These are phyloP conservation scores for Kryptolebias marmoratus DNA, from an alignment of 2,113 vertebrate genomes.

Conservation along the genomic window DNA sequence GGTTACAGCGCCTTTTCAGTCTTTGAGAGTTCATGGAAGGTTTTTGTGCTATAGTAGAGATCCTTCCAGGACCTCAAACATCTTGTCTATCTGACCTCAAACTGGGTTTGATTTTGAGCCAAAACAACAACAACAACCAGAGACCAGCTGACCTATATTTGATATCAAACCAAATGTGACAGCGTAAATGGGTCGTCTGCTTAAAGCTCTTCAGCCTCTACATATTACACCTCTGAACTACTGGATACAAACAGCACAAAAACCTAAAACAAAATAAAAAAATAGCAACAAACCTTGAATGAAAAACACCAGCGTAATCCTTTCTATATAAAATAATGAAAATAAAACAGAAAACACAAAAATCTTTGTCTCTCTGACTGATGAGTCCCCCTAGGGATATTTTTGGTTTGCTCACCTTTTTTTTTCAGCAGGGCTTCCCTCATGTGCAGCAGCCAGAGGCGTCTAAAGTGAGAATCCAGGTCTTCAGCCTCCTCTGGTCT, in stretches of 20 bases:
- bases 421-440: constrained; percentile 52
- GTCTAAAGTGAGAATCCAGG: constrained; percentile 25
- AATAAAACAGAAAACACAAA: too few relatives aligned
- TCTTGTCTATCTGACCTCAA: not conserved
- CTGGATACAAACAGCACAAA: too few relatives aligned
- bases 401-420: constrained; percentile 50
- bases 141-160: not conserved
- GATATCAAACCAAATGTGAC: not conserved
- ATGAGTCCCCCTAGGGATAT: too few relatives aligned
- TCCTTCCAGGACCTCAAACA: not conserved
- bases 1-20: too few relatives aligned
- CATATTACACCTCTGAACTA: too few relatives aligned
- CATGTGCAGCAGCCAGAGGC: constrained; percentile 65
- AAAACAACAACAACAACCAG: not conserved
- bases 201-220: not conserved
- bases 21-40: too few relatives aligned
- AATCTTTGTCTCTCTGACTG: too few relatives aligned
- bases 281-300: too few relatives aligned
- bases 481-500: constrained; percentile 13
- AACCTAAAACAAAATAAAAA: too few relatives aligned
- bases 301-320: too few relatives aligned
- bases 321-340: too few relatives aligned
- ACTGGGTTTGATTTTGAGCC: not conserved
- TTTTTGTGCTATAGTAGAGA: too few relatives aligned
- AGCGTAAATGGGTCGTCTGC: not conserved